Conservation (phyloP, 1,140 invertebrate genomes). For the Vollenhovia emeryi region DNA sequence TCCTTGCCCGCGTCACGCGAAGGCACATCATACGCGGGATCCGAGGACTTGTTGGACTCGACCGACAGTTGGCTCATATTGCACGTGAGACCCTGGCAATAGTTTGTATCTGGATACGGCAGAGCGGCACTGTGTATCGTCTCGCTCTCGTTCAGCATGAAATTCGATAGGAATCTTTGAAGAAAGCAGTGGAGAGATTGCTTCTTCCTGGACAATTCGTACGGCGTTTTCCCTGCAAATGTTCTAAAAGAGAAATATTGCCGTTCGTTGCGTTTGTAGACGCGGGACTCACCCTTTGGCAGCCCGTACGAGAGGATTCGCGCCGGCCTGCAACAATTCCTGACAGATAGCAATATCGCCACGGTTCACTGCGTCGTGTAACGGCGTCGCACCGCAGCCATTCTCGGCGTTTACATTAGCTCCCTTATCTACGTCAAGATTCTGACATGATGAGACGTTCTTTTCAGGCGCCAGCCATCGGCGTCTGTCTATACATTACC, state of each 20-base stretch:
- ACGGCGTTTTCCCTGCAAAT: conserved; percentile 83
- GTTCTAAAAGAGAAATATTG: conserved; percentile 77
- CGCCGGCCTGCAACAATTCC: conserved; percentile 86
- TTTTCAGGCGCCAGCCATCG: not conserved
- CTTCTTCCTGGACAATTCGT: conserved; percentile 85
- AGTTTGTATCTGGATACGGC: conserved; percentile 77
- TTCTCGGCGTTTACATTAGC: conserved; percentile 86
- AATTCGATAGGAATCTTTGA: conserved; percentile 77
- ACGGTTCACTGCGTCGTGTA: conserved; percentile 88
- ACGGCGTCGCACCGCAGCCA: conserved; percentile 87
- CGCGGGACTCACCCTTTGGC: conserved; percentile 84
- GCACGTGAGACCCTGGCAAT: conserved; percentile 75
- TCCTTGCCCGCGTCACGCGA: conserved; percentile 75
- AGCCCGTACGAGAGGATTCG: conserved; percentile 86
- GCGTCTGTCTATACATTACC: conserved; percentile 79
- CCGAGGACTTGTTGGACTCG: conserved; percentile 81
- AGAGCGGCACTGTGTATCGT: conserved; percentile 75
- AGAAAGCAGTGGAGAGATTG: conserved; percentile 83
- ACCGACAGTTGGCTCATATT: conserved; percentile 82
- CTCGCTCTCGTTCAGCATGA: conserved; percentile 77
- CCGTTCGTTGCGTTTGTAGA: not conserved
- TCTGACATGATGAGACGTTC: not conserved
- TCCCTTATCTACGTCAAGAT: conserved; percentile 84
- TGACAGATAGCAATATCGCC: conserved; percentile 87
- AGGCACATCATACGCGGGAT: conserved; percentile 79